These are phyloP conservation scores for Dendrocincla fuliginosa DNA, from an alignment of 2,797 vertebrate genomes.

Conservation along the genomic window DNA sequence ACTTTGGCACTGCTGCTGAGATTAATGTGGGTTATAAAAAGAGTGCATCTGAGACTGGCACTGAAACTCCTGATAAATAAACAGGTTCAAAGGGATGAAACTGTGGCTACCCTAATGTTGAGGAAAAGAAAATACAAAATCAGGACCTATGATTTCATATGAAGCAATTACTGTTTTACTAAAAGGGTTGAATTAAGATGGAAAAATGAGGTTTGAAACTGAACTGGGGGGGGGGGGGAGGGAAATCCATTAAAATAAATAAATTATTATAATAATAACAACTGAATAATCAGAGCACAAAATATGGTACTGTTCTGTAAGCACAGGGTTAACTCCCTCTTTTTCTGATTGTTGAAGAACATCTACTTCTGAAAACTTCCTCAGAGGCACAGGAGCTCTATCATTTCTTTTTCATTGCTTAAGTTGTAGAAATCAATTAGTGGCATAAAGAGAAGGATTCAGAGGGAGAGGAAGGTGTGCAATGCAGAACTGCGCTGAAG, in stretches of 20 bases:
- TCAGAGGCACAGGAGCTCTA: background rate
- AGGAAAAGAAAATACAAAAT: conserved; percentile 29
- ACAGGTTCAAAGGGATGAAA: background rate
- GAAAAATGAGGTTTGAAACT: background rate
- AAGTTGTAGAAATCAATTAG: background rate
- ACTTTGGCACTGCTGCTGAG: conserved; percentile 43
- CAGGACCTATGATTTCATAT: background rate
- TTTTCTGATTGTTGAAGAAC: background rate
- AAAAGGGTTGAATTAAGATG: background rate
- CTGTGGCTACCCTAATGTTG: background rate
- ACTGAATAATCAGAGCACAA: background rate
- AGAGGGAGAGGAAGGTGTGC: background rate
- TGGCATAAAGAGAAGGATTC: background rate
- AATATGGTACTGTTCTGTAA: background rate
- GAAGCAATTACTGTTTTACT: background rate
- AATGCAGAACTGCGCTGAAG: background rate
- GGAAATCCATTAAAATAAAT: background rate
- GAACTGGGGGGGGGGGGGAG: background rate
- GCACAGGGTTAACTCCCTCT: background rate
- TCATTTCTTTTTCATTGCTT: background rate
- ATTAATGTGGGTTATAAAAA: conserved; percentile 28
- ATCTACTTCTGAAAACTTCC: background rate
- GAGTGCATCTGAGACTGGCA: background rate
- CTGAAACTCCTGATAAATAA: background rate
- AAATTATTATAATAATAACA: background rate